phyloP scores from a whole-genome alignment of 2,797 vertebrate species.

The Etheostoma nigrum region DNA sequence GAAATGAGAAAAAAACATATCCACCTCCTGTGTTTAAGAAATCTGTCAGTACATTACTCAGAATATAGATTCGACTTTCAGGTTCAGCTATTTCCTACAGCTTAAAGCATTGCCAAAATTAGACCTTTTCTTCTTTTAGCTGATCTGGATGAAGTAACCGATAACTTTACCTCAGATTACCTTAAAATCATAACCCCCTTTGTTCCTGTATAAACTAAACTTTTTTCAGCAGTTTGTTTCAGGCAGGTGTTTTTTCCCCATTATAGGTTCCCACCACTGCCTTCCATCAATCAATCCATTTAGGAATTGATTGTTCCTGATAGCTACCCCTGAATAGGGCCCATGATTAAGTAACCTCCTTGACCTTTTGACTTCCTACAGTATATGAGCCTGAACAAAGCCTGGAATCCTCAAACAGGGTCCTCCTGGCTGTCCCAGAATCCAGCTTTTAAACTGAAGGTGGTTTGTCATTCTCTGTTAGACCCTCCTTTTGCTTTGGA shows the following conservation, averaged over 20 bases:
- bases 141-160: conserved; percentile 22
- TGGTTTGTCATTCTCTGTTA: not conserved
- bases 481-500: not conserved
- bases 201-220: not conserved
- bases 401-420: conserved; percentile 6
- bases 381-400: not conserved
- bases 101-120: conserved; percentile 24
- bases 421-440: not conserved
- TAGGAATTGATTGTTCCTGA: conserved; percentile 1
- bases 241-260: conserved; percentile 3
- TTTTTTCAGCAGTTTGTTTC: not conserved
- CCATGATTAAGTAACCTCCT: not conserved
- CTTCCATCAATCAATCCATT: conserved; percentile 2
- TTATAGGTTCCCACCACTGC: not conserved
- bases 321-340: not conserved
- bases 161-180: conserved; percentile 11
- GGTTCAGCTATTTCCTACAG: conserved; percentile 26
- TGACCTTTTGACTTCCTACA: not conserved
- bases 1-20: not conserved
- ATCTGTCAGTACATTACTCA: conserved; percentile 19
- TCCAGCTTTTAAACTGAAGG: not conserved
- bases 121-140: conserved; percentile 17
- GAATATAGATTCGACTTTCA: conserved; percentile 14
- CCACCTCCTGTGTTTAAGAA: not conserved
- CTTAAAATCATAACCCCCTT: not conserved